Base-by-base conservation (phyloP, 2,113 vertebrate genomes). In the Ciconia stormi region DNA sequence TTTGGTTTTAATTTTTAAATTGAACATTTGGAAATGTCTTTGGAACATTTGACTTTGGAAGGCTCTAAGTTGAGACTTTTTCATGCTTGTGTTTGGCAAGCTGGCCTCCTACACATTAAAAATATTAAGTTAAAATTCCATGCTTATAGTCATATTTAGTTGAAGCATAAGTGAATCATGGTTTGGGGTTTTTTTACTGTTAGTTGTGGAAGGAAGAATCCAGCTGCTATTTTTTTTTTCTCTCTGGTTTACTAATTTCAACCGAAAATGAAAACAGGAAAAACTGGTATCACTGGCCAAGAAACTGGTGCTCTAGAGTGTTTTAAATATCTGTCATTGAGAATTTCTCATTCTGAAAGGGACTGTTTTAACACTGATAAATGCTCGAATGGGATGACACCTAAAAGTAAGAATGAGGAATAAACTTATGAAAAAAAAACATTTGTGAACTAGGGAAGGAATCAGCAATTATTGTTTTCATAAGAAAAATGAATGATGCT, bases 371-470 rank as follows among this genome's bases (percentile, higher is more conserved):
- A 44, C 13, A 55, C 15, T 38, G 30, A 65, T 71, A 61, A 72
- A 82, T 40, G 30, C 13, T 40, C 2, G 0, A 74, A 70, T 38
- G 21, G 13, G 46, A n/a, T 65, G 19, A n/a, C 63, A 86, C 8
- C 32, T 78, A 30, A 25, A 90, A 86, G 53, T 32, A 87, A 71
- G 21, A 78, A 81, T 12, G 11, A 90, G 62, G 17, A 73, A 55
- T 14, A 70, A 86, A 65, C 1, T 11, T 59, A 22, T 1, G 3
- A 14, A 16, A 15, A 63, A 66, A 4, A 0, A 1, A 3, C 16
- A 25, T 34, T 30, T 49, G 52, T 63, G 63, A 93, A 65, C 6
- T 34, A 32, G 19, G 19, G 15, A 81, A 79, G 58, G 22, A 89
- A 87, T 46, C 19, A 29, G 13, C 19, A 74, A 13, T 42, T 76